Base-by-base conservation (phyloP, 2,113 vertebrate species). In the Potamarius usumacintae region DNA sequence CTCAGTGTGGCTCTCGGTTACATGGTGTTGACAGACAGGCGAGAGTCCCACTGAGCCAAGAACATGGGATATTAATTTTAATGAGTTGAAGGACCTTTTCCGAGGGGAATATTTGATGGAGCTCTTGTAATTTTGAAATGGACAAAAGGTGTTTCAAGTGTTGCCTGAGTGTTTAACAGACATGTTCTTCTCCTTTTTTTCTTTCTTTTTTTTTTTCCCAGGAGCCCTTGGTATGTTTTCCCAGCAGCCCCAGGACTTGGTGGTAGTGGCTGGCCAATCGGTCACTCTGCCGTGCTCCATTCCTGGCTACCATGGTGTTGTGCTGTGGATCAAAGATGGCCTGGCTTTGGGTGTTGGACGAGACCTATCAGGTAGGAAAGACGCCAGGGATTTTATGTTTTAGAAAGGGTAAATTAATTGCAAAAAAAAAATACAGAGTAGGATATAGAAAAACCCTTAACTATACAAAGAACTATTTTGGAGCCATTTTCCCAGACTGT, bases 291-390 rank as follows among this genome's bases (percentile, higher is more conserved):
- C 97, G 0, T 99, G 98, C 1, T 96, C 97, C 82, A 98, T 99
- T 91, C 97, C 98, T 0, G 96, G 96, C 65, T 99, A 99, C 22
- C 97, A 97, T 34, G 98, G 98, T 5, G 96, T 99, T 0, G 97
- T 99, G 72, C 96, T 99, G 18, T 99, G 98, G 98, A 98, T 99
- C 90, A 99, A 99, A 91, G 97, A 99, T 0, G 98, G 98, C 85
- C 93, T 99, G 52, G 98, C 98, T 3, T 94, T 99, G 0, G 98
- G 98, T 0, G 97, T 99, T 2, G 98, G 98, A 85, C 95, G 98
- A 89, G 97, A 99, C 89, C 97, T 99, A 85, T 96, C 97, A 52
- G 97, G 98, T 99, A 96, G 95, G 95, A 87, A 27, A 48, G 17
- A 57, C 25, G 17, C 48, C 60, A 50, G 52, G 7, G 52, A 11